Base-by-base conservation (phyloP, 2,113 vertebrate species). In the Struthio camelus region DNA sequence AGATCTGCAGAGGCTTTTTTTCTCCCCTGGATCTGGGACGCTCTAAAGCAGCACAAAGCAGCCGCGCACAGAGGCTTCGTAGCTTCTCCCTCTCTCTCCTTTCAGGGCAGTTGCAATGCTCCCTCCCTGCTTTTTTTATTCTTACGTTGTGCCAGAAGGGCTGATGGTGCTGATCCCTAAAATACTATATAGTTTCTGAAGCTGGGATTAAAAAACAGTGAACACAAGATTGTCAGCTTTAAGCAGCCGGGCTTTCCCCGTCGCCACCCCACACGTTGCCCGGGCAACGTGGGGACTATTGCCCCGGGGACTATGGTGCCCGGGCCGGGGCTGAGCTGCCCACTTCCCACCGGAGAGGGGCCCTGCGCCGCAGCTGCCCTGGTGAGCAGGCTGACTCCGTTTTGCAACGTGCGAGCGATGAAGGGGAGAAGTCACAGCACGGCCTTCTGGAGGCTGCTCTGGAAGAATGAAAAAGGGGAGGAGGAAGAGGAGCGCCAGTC, bases 1-100 rank as follows among this genome's bases (percentile, higher is more conserved):
- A 85, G 34, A 36, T 17, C n/a, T 51, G 34, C n/a, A 72, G 10
- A 79, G 8, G 40, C 36, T 58, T 71, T 11, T 16, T 73, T 51
- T 51, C 12, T 7, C 6, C 12, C 1, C 16, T 11, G 0, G 50
- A 28, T 46, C 42, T 2, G 4, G 42, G 59, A 19, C 40, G 51
- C n/a, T 40, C 44, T 48, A 59, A 51, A 76, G 25, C 28, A 91
- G 2, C 16, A 11, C 1, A 13, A 80, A 85, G 16, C 7, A 27
- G 75, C 46, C 2, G 4, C 1, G 6, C 56, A 34, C 18, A 18
- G 54, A 3, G 8, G 22, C 53, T 79, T 62, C 71, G 28, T 46
- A 91, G 44, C 53, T 51, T 3, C 53, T 80, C 76, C 51, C 4
- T 76, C 42, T 72, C 48, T 36, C 83, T 46, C 36, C n/a, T n/a